phyloP scores from a whole-genome alignment of 2,113 vertebrate species.

The Galemys pyrenaicus region DNA sequence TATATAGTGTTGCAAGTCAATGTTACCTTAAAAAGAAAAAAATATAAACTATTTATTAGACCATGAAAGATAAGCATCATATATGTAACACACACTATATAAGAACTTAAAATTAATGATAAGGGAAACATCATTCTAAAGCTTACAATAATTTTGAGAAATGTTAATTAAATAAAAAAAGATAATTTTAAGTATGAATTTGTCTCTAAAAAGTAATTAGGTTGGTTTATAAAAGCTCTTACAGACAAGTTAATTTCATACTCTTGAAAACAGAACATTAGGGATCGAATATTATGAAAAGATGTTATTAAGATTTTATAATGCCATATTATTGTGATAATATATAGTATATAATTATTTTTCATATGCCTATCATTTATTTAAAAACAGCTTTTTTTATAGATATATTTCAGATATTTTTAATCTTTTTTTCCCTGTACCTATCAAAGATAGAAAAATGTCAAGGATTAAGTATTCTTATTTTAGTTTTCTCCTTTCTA shows the following conservation, averaged over 20 bases:
- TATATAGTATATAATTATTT: background rate
- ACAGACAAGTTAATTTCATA: background rate
- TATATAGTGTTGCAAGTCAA: too few relatives aligned
- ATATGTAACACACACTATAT: background rate
- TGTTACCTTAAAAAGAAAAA: too few relatives aligned
- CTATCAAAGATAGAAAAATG: background rate
- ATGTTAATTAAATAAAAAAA: background rate
- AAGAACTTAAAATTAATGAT: background rate
- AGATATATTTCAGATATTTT: background rate
- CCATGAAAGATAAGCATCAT: background rate
- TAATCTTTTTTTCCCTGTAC: background rate
- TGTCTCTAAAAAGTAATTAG: background rate
- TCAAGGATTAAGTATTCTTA: background rate
- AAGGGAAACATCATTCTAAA: background rate
- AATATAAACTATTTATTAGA: background rate
- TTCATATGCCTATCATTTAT: background rate
- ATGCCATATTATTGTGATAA: background rate
- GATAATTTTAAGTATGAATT: background rate
- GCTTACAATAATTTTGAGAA: background rate
- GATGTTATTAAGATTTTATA: background rate
- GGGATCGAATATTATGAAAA: background rate
- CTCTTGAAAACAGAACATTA: background rate
- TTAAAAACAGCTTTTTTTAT: background rate
- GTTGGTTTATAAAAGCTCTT: background rate
- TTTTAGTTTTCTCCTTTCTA: too few relatives aligned